phyloP scores from a whole-genome alignment of 2,113 vertebrate genomes.

The Phocoena phocoena region DNA sequence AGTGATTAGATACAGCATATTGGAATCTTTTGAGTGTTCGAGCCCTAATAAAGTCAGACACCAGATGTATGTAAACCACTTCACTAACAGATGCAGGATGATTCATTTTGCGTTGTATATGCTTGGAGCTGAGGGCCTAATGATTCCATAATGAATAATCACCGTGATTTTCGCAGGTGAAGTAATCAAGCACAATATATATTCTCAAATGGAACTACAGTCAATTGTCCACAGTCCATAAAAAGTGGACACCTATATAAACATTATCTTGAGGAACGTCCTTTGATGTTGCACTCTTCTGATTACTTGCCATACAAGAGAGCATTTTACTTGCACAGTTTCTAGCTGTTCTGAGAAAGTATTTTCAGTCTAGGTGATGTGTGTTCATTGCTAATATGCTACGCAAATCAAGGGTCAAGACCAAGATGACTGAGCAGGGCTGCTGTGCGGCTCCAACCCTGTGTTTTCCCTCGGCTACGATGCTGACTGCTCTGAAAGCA shows the following conservation, averaged over 20 bases:
- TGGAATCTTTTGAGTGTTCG: neutral
- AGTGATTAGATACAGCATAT: neutral
- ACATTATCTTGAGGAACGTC: too few species aligned
- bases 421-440: neutral
- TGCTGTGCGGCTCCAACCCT: fast-evolving
- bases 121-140: too few species aligned
- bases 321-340: neutral
- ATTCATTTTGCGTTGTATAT: neutral
- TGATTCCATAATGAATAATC: neutral
- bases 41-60: neutral
- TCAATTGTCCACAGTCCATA: fast-evolving
- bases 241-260: neutral
- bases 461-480: neutral
- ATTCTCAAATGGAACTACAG: neutral
- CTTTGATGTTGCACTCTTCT: neutral
- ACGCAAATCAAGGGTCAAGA: neutral
- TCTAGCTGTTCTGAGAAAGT: neutral
- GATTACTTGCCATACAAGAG: too few species aligned
- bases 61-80: neutral
- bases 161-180: neutral
- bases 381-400: fast-evolving
- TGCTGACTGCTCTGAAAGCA: neutral
- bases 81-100: neutral
- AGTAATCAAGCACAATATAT: neutral
- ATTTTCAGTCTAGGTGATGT: neutral